Conservation (phyloP, 1,140 invertebrate genomes). For the Dendrolimus kikuchii region DNA sequence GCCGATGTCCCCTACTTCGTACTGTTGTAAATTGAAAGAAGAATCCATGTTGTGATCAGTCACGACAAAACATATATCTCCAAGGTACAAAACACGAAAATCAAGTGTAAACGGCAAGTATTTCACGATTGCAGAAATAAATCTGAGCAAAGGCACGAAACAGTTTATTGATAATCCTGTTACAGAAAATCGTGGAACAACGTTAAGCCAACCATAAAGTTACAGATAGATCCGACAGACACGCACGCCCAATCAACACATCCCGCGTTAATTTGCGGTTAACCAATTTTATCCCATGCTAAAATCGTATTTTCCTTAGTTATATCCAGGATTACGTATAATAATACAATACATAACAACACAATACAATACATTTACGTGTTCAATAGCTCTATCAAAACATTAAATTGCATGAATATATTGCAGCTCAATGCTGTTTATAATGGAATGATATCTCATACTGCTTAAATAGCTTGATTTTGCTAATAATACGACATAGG, state of each 20-base stretch:
- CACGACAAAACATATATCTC: neutral
- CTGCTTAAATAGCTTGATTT: too few species aligned
- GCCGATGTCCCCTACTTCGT: too few species aligned
- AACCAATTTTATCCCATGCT: slow-evolving; percentile 5
- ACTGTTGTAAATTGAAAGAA: too few species aligned
- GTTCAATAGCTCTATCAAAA: too few species aligned
- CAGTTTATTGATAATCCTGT: too few species aligned
- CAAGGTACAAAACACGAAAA: neutral
- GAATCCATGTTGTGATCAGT: too few species aligned
- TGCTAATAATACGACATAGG: too few species aligned
- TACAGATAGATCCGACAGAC: slow-evolving; percentile 22
- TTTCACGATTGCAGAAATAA: slow-evolving; percentile 19
- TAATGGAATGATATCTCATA: too few species aligned
- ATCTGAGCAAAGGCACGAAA: slow-evolving; percentile 3
- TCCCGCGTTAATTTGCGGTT: neutral
- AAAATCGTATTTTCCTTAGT: slow-evolving; percentile 7
- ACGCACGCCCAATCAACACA: slow-evolving; percentile 11
- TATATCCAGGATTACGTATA: slow-evolving; percentile 5
- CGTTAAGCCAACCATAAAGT: slow-evolving; percentile 25
- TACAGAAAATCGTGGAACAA: slow-evolving; percentile 9
- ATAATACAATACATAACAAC: too few species aligned
- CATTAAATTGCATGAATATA: too few species aligned
- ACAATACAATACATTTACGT: too few species aligned
- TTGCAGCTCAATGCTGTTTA: too few species aligned
- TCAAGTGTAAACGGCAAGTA: slow-evolving; percentile 2